Evolutionary conservation across 2,797 vertebrate species (phyloP), one percentile per base, ranked within the genome.

Genomic region (Myotis findleyi): DNA sequence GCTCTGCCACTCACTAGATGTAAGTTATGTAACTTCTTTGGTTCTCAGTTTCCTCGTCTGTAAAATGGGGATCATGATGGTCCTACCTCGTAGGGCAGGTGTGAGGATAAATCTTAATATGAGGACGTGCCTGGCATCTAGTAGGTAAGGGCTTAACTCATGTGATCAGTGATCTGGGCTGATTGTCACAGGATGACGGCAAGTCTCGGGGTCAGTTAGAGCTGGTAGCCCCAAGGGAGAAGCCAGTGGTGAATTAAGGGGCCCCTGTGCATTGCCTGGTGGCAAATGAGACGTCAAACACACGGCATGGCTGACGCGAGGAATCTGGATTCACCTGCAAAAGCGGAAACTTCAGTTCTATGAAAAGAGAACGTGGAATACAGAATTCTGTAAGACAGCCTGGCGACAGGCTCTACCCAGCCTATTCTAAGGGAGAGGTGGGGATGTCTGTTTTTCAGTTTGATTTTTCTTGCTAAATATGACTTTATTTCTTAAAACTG

Each of bases 301-400:
- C 20, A 17, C 16, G 10, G 18, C 0, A 0, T 0, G 14, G 3
- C 51, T 4, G 2, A 7, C 1, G 0, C 2, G 18, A 3, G 23
- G 6, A 4, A 76, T 44, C n/a, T 1, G 23, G 47, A 59, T 47
- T 90, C 44, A 3, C n/a, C 69, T 30, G 49, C 44, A 71, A 71
- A 72, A 55, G 41, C 0, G n/a, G 72, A 62, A 57, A 64, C 21
- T 51, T 69, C 9, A 68, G 12, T 47, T 17, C 17, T 51, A 6
- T 38, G 18, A 18, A 18, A 71, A 27, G 57, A 69, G 33, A 88
- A 21, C 6, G 17, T 20, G 44, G 20, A 41, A 27, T 33, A 9
- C 30, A 84, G 47, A 81, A 30, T 85, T 72, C 53, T 62, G 0
- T 44, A 44, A 53, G 13, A 23, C 20, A 41, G 16, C 1, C 25